Conservation (phyloP, 1,140 invertebrate genomes). For the Acyrthosiphon pisum region DNA sequence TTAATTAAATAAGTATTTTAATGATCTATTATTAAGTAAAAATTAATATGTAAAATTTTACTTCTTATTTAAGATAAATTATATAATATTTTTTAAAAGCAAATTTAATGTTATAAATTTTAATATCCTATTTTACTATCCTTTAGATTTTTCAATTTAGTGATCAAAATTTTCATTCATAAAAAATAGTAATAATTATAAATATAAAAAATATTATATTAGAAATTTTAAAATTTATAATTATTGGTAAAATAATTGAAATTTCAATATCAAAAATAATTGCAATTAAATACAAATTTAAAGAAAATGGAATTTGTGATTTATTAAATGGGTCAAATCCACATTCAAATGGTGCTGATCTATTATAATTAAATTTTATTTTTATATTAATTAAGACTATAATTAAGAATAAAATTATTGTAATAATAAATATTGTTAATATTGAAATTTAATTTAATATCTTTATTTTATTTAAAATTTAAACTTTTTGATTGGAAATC, state of each 20-base stretch:
- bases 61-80: no score
- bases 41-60: no score
- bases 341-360: background rate
- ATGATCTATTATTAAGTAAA: no score
- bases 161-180: no score
- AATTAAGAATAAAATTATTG: conserved; percentile 3
- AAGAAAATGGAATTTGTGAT: background rate
- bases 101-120: no score
- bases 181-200: no score
- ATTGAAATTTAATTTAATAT: background rate
- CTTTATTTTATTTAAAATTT: no score
- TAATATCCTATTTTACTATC: no score
- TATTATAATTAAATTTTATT: background rate
- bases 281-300: conserved; percentile 9
- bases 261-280: conserved; percentile 30
- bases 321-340: conserved; percentile 28
- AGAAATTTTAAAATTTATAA: conserved; percentile 16
- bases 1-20: no score
- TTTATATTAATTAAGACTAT: background rate
- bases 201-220: background rate
- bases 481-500: no score
- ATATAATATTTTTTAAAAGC: no score
- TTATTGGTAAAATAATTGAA: background rate
- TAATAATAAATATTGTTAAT: background rate
- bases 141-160: no score